These are phyloP conservation scores for Acanthurus lineatus DNA, from an alignment of 2,797 vertebrate species.

Conservation along the genomic window DNA sequence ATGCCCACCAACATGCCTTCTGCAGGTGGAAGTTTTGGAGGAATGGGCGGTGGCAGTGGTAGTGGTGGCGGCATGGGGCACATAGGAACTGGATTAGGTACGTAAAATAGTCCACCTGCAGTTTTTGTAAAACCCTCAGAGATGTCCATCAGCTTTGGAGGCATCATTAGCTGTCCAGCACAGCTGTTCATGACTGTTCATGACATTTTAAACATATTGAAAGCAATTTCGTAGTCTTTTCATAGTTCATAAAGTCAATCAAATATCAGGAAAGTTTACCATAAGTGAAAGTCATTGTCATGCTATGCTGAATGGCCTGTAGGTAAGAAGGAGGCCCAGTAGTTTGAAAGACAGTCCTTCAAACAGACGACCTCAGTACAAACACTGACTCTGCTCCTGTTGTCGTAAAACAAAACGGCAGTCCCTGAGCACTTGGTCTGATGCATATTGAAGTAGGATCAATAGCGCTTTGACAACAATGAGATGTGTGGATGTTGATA, in stretches of 20 bases:
- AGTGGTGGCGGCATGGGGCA: conserved; percentile 92
- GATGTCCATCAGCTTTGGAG: background rate
- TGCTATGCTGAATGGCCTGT: background rate
- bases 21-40: conserved; percentile 93
- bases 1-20: conserved; percentile 44
- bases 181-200: background rate
- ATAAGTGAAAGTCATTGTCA: background rate
- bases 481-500: too few species aligned
- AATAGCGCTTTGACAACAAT: background rate
- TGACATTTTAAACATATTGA: conserved; percentile 9
- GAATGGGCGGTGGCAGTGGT: conserved; percentile 62
- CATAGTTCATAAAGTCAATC: conserved; percentile 17
- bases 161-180: background rate
- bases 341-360: background rate
- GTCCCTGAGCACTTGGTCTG: background rate
- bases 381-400: background rate
- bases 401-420: background rate
- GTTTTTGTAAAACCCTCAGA: too few species aligned
- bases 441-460: background rate
- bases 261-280: background rate
- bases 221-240: conserved; percentile 22
- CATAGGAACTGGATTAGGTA: conserved; percentile 96
- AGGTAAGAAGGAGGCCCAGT: background rate
- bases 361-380: background rate
- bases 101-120: conserved; percentile 70